Evolutionary conservation across 2,888 invertebrate genomes (phyloP), one percentile per base, ranked within the genome.

Genomic region (Oxytorus armatus): DNA sequence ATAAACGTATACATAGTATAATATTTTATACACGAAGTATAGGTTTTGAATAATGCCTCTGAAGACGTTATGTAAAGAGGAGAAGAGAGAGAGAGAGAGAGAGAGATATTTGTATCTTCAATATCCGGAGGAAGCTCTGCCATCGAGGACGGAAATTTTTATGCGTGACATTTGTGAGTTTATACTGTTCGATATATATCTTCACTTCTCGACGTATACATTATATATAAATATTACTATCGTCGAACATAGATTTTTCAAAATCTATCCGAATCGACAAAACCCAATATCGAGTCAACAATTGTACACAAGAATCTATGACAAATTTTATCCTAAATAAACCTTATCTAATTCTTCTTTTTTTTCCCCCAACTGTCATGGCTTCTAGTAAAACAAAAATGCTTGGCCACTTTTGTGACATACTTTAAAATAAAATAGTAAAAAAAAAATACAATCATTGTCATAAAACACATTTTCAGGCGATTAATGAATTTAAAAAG

Each of bases 101-200:
- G 18, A n/a, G 3, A 29, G 29, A 29, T 29, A 29, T 29, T 55
- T 69, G 59, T 44, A 70, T 51, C 39, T 61, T 61, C 23, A 70
- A 70, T 49, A 55, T 36, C 39, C 33, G 49, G 44, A 69, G 70
- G 44, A 51, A 65, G n/a, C 47, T n/a, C n/a, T 61, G 61, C 47
- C 79, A 79, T 23, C 69, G 53, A 70, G 81, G 81, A 81, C 81
- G 81, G 81, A 81, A 25, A 29, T 78, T 33, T 33, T 57, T 51
- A 49, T 68, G 49, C 59, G 14, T 49, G 23, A 29, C 23, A 59
- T 53, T 59, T 25, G 66, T 51, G 53, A 61, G 66, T 44, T n/a
- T 68, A 11, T 25, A 33, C 53, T 33, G n/a, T 55, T 49, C 36
- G 44, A 36, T 44, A 63, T 55, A 39, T 47, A 42, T 49, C 14